phyloP scores from a whole-genome alignment of 2,113 vertebrate genomes.

The Python bivittatus region DNA sequence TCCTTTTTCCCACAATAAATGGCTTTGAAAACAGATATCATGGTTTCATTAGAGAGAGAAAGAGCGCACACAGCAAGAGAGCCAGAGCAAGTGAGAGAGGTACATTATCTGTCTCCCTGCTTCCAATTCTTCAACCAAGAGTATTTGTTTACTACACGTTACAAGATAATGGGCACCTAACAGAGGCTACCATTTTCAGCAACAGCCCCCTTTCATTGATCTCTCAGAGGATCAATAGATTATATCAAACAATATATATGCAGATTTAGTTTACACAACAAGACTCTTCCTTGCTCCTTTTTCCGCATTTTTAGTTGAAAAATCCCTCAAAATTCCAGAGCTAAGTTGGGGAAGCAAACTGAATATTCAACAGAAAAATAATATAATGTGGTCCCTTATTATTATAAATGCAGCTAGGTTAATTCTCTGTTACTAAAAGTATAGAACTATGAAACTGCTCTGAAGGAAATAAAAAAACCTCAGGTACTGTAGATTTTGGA shows the following conservation, averaged over 20 bases:
- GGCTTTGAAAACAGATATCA: not conserved
- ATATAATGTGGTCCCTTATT: not conserved
- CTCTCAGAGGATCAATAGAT: not conserved
- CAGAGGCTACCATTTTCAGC: not conserved
- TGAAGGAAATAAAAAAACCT: not conserved
- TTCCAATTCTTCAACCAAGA: not conserved
- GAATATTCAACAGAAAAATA: not conserved
- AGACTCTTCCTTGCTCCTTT: not conserved
- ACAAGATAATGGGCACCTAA: not conserved
- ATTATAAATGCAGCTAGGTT: not conserved
- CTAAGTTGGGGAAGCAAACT: not conserved
- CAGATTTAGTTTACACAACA: not conserved
- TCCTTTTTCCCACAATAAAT: not conserved
- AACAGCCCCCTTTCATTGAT: not conserved
- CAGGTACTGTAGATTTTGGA: not conserved
- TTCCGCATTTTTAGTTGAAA: not conserved
- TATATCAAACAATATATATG: not conserved
- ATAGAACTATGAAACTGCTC: not conserved
- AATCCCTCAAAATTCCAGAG: not conserved
- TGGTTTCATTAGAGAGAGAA: not conserved
- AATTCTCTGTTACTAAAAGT: not conserved
- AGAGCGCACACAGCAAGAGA: not conserved
- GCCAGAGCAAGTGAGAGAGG: not conserved
- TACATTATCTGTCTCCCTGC: not conserved
- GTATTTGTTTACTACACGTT: not conserved